A percentile compares a stretch with the other conserved stretches of the same genome.
These are phyloP conservation scores for Adelges cooleyi DNA, from an alignment of 1,140 invertebrate species.

Conservation along the genomic window DNA sequence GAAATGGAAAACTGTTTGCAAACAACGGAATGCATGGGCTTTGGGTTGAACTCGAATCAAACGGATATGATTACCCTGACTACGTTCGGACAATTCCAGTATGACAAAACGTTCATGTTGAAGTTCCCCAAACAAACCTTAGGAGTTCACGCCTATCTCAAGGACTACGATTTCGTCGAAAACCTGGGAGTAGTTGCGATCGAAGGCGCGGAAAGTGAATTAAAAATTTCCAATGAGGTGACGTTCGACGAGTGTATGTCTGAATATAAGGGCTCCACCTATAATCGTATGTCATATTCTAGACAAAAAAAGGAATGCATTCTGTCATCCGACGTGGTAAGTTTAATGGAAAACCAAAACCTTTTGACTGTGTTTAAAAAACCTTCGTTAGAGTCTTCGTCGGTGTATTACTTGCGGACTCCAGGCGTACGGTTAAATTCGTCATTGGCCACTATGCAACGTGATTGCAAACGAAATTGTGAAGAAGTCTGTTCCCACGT, in stretches of 20 bases:
- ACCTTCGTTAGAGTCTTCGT: not conserved
- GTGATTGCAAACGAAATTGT: not conserved
- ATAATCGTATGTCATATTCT: not conserved
- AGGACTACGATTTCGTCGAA: not conserved
- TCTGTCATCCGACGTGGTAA: not conserved
- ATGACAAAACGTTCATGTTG: not conserved
- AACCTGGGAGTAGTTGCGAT: not conserved
- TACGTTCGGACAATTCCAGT: not conserved
- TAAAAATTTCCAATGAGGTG: not conserved
- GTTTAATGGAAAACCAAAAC: not conserved
- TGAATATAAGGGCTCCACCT: not conserved
- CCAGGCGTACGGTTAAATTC: not conserved
- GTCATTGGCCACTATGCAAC: not conserved
- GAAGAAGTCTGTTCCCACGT: not conserved
- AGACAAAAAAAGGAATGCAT: not conserved
- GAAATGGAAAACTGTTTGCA: not conserved
- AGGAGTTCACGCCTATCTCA: not conserved
- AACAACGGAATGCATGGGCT: not conserved
- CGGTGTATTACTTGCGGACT: conserved; percentile 12
- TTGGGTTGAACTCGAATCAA: not conserved
- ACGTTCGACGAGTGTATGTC: not conserved
- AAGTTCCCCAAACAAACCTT: not conserved
- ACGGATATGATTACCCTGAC: not conserved
- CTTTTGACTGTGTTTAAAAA: conserved; percentile 22
- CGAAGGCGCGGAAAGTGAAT: not conserved